These are phyloP conservation scores for Dolichoris vasculosae DNA, from an alignment of 1,140 invertebrate genomes.

Conservation along the genomic window DNA sequence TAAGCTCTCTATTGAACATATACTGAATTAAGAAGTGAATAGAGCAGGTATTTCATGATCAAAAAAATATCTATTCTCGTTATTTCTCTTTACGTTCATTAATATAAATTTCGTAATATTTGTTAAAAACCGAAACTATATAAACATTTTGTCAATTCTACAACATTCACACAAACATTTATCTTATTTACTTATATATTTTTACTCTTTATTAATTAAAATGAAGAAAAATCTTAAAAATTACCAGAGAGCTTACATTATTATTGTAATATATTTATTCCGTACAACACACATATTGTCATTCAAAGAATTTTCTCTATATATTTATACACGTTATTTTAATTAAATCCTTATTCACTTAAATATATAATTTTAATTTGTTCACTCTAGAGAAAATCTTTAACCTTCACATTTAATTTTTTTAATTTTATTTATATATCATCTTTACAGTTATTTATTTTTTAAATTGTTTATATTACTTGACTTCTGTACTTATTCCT, in stretches of 20 bases:
- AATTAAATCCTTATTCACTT: slow-evolving; percentile 61
- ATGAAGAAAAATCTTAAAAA: slow-evolving; percentile 2
- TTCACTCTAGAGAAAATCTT: slow-evolving; percentile 46
- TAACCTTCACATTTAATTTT: slow-evolving; percentile 38
- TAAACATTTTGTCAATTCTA: slow-evolving; percentile 3
- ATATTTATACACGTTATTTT: slow-evolving; percentile 56
- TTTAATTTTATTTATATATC: slow-evolving; percentile 43
- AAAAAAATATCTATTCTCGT: not conserved
- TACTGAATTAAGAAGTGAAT: not conserved
- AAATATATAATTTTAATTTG: slow-evolving; percentile 41
- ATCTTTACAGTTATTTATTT: slow-evolving; percentile 51
- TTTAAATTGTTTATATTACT: slow-evolving; percentile 24
- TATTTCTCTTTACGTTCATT: not conserved
- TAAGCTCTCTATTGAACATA: not conserved
- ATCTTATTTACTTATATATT: slow-evolving; percentile 2
- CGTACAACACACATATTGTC: slow-evolving; percentile 72
- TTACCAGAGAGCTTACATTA: not conserved
- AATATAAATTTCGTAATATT: not conserved
- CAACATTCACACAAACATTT: slow-evolving; percentile 7
- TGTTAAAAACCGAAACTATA: not conserved
- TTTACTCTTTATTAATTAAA: slow-evolving; percentile 39
- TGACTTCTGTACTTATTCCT: not conserved
- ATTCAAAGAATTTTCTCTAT: slow-evolving; percentile 70
- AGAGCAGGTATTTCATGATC: not conserved
- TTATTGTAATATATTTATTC: slow-evolving; percentile 54